A percentile compares a stretch with the other conserved stretches of the same genome.
Evolutionary conservation across 35 echinoderm and acorn worm genomes (phyloP).

Genomic region (Apostichopus californicus): DNA sequence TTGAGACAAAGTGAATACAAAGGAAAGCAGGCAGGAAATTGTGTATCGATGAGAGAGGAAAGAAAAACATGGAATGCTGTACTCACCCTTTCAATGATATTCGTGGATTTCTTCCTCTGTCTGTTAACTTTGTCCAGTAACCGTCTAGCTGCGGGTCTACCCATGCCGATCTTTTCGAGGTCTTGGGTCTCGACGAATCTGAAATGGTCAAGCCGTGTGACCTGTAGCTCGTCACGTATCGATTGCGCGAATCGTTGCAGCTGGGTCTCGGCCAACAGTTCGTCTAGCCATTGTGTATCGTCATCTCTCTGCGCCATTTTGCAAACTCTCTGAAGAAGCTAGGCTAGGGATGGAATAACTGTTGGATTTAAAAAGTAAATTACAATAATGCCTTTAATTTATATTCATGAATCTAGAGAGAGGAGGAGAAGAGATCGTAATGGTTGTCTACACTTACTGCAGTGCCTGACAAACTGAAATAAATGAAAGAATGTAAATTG

Average conservation of each 20-base stretch:
- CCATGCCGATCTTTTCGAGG: constrained; percentile 93
- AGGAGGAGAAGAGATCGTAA: neutral
- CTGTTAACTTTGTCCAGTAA: constrained; percentile 85
- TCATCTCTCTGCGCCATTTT: constrained; percentile 40
- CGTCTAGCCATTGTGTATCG: constrained; percentile 76
- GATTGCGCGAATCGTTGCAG: constrained; percentile 71
- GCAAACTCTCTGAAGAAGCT: neutral
- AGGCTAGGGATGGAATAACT: neutral
- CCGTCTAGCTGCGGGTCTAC: constrained; percentile 75
- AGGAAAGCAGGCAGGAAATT: neutral
- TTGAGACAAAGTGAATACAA: no score
- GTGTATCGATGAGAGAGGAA: no score
- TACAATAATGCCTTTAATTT: neutral
- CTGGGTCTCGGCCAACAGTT: constrained; percentile 84
- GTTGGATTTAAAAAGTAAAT: neutral
- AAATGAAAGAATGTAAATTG: no score
- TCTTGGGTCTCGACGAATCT: constrained; percentile 80
- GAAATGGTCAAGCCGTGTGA: constrained; percentile 84
- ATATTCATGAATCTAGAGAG: no score
- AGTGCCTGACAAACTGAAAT: neutral
- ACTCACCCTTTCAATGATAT: constrained; percentile 80
- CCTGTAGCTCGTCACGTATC: constrained; percentile 82
- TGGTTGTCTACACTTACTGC: neutral
- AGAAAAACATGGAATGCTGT: no score
- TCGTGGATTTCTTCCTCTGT: constrained; percentile 50